Percentiles rank a stretch among this genome's conserved stretches.
These are phyloP conservation scores for Neodiprion virginianus DNA, from an alignment of 1,140 invertebrate genomes.

Conservation along the genomic window DNA sequence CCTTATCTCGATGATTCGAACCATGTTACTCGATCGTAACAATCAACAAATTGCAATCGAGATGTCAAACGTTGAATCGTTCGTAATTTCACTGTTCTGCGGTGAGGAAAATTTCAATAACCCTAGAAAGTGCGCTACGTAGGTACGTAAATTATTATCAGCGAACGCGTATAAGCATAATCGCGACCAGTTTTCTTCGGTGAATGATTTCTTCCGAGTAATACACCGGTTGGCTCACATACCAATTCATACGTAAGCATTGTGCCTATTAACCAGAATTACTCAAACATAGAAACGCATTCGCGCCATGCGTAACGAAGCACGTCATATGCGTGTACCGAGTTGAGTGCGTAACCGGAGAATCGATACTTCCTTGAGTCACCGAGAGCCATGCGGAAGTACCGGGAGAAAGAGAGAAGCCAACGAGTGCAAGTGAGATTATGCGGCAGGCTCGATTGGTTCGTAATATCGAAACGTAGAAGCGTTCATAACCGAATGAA, in stretches of 20 bases:
- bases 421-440: no score
- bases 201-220: neutral
- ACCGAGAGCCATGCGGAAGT: slow-evolving; percentile 1
- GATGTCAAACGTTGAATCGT: no score
- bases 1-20: no score
- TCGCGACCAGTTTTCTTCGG: neutral
- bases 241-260: no score
- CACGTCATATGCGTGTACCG: slow-evolving; percentile 1
- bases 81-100: no score
- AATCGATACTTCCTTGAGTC: neutral
- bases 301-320: neutral
- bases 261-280: no score
- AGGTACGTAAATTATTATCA: neutral
- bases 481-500: no score
- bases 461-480: no score
- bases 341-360: neutral
- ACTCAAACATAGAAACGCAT: neutral
- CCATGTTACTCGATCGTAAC: no score
- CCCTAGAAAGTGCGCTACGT: neutral
- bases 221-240: neutral
- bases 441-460: no score
- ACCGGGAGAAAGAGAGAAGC: neutral
- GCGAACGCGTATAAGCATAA: neutral
- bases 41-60: no score
- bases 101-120: no score